Base-by-base conservation (phyloP, 2,797 vertebrate genomes). In the Nannoperca obscura region DNA sequence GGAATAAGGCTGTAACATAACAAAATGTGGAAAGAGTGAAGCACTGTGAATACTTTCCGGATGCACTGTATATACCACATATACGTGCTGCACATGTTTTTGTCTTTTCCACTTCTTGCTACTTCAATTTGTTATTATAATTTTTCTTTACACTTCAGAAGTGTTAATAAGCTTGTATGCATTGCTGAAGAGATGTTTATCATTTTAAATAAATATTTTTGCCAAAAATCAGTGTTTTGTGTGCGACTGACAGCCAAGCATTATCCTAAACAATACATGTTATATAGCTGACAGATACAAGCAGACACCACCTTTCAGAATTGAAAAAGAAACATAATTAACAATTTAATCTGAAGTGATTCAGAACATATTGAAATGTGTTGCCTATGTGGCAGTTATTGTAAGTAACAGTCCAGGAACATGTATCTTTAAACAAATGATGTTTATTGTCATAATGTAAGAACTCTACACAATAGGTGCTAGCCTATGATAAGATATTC, bases 151-250 rank as follows among this genome's bases (percentile, higher is more conserved):
- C 38, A 46, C 34, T 55, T 53, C 44, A 74, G 66, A 61, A 38
- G 13, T 89, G 66, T 73, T 69, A 66, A 87, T 57, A 63, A 57
- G 49, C 47, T 68, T 75, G 30, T 70, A 27, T 69, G 3, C 0
- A 10, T 13, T 59, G 36, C 52, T 77, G 61, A 63, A 75, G 22
- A 75, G 54, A 76, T 74, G 24, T 78, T 87, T 60, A 71, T 89
- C 8, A 78, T 73, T 82, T 74, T 15, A 73, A 91, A 89, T 91
- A 91, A 89, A 93, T 86, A 82, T 82, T 87, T 49, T 93, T 80
- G 34, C 24, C 74, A 80, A 77, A 86, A 86, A 27, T 32, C 34
- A 32, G 19, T 27, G 11, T 79, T 62, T 40, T 34, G 1, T 71
- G 24, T 60, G 15, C 30, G 20, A 59, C 15, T 12, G 3, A 34